Evolutionary conservation across 2,113 vertebrate genomes (phyloP).

Genomic region (Tragelaphus strepsiceros): DNA sequence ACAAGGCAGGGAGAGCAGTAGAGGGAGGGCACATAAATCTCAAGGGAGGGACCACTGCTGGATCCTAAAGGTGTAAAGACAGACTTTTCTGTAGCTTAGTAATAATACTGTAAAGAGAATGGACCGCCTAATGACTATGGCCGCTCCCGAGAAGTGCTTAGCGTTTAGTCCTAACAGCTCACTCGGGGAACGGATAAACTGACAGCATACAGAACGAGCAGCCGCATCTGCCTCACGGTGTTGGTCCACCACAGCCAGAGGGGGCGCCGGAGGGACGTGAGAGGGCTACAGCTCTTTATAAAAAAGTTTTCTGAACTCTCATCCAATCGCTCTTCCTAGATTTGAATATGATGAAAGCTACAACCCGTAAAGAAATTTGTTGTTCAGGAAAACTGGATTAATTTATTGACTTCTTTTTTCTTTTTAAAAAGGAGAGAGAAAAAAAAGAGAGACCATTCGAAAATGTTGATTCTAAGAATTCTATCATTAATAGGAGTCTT

Average conservation of each 20-base stretch:
- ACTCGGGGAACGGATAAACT: not conserved
- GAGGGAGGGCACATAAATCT: constrained; percentile 60
- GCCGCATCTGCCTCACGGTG: not conserved
- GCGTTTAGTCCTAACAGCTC: not conserved
- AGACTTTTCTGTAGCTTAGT: not conserved
- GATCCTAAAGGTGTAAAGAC: not conserved
- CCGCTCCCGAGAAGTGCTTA: not conserved
- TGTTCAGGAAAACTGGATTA: not conserved
- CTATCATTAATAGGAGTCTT: not conserved
- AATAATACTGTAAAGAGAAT: not conserved
- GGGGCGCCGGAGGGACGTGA: not conserved
- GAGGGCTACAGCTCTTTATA: not conserved
- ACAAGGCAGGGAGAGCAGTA: constrained; percentile 65
- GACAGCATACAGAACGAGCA: not conserved
- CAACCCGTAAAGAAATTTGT: not conserved
- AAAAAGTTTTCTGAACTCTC: not conserved
- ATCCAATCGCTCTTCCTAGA: not conserved
- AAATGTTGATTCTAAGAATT: constrained; percentile 5
- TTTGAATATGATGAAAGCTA: not conserved
- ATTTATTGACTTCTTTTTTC: not conserved
- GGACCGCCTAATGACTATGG: not conserved
- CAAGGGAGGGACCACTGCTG: not conserved
- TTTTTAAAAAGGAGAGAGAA: not conserved
- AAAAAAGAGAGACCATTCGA: not conserved
- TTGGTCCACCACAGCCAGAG: not conserved